Conservation (phyloP, 2,113 vertebrate species). For the Actenoides hombroni region DNA sequence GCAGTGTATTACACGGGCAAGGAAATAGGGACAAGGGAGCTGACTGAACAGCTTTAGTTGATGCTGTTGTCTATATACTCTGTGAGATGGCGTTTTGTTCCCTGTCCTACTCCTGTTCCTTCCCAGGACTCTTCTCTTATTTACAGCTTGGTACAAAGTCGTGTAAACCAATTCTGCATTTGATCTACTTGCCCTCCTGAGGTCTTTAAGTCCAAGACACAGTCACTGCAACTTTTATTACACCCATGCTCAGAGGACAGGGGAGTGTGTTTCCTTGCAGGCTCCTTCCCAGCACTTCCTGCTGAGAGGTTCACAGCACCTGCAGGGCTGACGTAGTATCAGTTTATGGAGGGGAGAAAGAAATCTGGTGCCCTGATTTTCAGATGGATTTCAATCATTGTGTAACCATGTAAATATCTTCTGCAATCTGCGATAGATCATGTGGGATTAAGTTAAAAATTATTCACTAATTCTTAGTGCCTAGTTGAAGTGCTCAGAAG, state of each 20-base stretch:
- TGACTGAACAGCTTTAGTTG: background rate
- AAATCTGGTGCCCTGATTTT: background rate
- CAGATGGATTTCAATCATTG: background rate
- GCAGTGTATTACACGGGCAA: background rate
- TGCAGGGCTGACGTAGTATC: background rate
- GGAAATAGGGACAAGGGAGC: background rate
- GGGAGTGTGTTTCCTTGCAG: rapidly evolving
- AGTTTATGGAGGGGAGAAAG: background rate
- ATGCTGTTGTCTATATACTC: background rate
- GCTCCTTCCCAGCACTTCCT: background rate
- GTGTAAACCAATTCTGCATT: background rate
- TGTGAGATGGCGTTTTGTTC: background rate
- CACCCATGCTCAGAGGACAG: background rate
- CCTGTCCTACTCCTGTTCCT: background rate
- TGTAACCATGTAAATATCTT: background rate
- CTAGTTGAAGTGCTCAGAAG: background rate
- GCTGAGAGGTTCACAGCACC: background rate
- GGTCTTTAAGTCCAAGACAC: background rate
- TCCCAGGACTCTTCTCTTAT: background rate
- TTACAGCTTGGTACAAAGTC: background rate
- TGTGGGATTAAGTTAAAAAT: background rate
- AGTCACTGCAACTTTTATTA: background rate
- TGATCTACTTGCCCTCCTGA: background rate
- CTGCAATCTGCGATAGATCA: background rate
- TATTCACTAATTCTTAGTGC: background rate